Percentiles rank a stretch among this genome's conserved stretches.
These are phyloP conservation scores for Oscheius sp. DNA, from an alignment of 2,888 invertebrate species.

Conservation along the genomic window DNA sequence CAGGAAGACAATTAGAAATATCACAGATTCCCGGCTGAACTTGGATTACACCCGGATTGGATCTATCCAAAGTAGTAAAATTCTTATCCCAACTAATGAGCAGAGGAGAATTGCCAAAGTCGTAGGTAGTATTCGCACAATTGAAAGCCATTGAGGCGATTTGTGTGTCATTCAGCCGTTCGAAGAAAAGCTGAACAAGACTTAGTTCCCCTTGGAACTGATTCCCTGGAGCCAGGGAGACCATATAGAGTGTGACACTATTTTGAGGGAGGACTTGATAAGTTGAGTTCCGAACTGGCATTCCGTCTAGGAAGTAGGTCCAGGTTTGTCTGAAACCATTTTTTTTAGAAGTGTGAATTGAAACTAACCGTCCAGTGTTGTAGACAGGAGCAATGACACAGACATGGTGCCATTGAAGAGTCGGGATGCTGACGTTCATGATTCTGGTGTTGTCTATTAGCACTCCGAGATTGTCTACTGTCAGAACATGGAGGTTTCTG, in stretches of 20 bases:
- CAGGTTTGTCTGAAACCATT: slow-evolving; percentile 19
- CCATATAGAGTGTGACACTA: slow-evolving; percentile 15
- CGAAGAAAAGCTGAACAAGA: slow-evolving; percentile 19
- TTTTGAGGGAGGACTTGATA: slow-evolving; percentile 28
- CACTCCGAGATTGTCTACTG: slow-evolving; percentile 32
- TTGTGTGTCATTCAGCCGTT: slow-evolving; percentile 14
- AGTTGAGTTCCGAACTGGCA: slow-evolving; percentile 16
- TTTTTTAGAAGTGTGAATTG: not conserved
- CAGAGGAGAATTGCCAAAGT: slow-evolving; percentile 11
- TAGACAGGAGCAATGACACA: slow-evolving; percentile 23
- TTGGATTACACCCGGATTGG: slow-evolving; percentile 19
- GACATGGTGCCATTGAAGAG: slow-evolving; percentile 34
- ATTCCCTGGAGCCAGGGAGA: slow-evolving; percentile 11
- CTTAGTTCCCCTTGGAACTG: slow-evolving; percentile 34
- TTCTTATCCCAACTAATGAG: slow-evolving; percentile 25
- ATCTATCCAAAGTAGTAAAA: slow-evolving; percentile 24
- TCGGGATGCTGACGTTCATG: slow-evolving; percentile 1
- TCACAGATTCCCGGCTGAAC: slow-evolving; percentile 37
- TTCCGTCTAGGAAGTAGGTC: slow-evolving; percentile 32
- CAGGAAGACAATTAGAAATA: slow-evolving; percentile 30
- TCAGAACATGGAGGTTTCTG: slow-evolving; percentile 7
- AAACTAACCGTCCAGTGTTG: not conserved
- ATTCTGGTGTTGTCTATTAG: slow-evolving; percentile 4
- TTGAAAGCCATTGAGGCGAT: slow-evolving; percentile 29
- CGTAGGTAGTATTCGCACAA: slow-evolving; percentile 2